Conservation (phyloP, 2,113 vertebrate genomes). For the Motacilla tschutschensis region DNA sequence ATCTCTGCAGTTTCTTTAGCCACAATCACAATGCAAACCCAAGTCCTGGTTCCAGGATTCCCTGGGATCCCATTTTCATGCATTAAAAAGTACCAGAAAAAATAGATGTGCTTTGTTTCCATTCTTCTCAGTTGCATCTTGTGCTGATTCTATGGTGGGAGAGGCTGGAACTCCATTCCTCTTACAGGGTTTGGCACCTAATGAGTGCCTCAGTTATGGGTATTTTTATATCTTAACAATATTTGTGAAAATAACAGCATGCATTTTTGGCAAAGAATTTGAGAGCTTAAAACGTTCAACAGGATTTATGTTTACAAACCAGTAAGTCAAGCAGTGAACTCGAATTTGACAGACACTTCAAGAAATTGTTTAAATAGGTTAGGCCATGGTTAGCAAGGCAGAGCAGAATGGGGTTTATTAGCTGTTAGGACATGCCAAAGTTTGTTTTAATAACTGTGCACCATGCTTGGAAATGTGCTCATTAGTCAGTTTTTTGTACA, state of each 20-base stretch:
- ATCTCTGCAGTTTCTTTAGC: not conserved
- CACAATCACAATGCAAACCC: not conserved
- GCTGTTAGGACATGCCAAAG: constrained; percentile 5
- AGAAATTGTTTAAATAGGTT: constrained; percentile 43
- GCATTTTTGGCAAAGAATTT: not conserved
- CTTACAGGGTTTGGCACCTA: not conserved
- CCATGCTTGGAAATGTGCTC: not conserved
- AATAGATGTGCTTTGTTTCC: not conserved
- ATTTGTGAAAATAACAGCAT: not conserved
- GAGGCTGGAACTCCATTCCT: not conserved
- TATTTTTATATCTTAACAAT: not conserved
- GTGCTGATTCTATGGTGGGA: not conserved
- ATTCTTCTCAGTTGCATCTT: not conserved
- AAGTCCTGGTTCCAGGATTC: not conserved
- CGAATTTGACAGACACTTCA: constrained; percentile 4
- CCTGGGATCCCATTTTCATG: not conserved
- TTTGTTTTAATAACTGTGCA: constrained; percentile 12
- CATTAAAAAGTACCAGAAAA: not conserved
- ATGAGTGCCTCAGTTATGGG: not conserved
- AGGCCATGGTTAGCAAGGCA: constrained; percentile 12
- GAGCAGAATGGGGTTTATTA: constrained; percentile 6
- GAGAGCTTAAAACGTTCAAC: not conserved
- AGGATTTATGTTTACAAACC: constrained; percentile 7
- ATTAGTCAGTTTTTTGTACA: not conserved
- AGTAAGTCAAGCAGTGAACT: not conserved